Base-by-base conservation (phyloP, 2,888 invertebrate genomes). In the Limenitis camilla region DNA sequence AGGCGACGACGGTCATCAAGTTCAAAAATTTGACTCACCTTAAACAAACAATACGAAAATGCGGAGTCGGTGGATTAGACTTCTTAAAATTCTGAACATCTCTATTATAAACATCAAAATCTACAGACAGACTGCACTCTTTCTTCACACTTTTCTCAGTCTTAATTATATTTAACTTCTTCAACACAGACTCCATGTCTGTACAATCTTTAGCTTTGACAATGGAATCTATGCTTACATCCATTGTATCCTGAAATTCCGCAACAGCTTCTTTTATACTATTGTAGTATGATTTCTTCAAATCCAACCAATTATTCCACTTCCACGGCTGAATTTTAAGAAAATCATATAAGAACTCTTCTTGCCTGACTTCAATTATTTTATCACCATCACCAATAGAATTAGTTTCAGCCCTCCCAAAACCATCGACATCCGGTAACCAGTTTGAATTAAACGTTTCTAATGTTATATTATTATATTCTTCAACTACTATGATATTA, bases 81-180 rank as follows among this genome's bases (percentile, higher is more conserved):
- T 88, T 89, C 51, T 65, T 78, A 53, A 84, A 84, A 61, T 80
- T 76, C 52, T 76, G 76, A 27, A 83, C 75, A 66, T 85, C 73
- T 56, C 81, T 80, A 46, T 80, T 77, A 55, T 83, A 88, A 6
- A 88, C 83, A 66, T 88, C 87, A 54, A 80, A 88, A 64, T 79
- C 67, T 38, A 88, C 62, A 9, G 43, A 61, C 0, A 87, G 61
- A 52, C 54, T 64, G 44, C 68, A 64, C 51, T 72, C 68, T 9
- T 57, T 50, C 4, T 54, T 47, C 5, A 65, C 39, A 8, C 60
- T 63, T 48, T 68, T 71, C 49, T 70, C 66, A 19, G 62, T 67
- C 50, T 67, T 61, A 47, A 88, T 78, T 19, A 88, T 75, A 47
- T 75, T 76, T 33, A 88, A 58, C 53, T 81, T 79, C 8, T 76